Evolutionary conservation across 2,797 vertebrate species (phyloP).

Genomic region (Protonibea diacanthus): DNA sequence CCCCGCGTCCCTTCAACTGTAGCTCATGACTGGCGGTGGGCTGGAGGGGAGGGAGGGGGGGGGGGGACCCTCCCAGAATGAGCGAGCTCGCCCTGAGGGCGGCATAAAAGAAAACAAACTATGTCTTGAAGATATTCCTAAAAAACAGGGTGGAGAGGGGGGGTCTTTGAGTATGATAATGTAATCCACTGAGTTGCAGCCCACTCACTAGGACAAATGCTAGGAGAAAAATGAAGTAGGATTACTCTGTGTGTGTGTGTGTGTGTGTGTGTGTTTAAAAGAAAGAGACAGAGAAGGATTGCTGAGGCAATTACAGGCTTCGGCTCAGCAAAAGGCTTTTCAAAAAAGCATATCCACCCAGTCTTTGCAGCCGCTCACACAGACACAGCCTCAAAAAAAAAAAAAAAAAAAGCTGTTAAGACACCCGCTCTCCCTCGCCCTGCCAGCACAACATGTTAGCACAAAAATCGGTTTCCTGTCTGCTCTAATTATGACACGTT

Average conservation of each 20-base stretch:
- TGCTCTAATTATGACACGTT: constrained; percentile 48
- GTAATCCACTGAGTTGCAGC: constrained; percentile 59
- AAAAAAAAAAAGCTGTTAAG: constrained; percentile 56
- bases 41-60: constrained; percentile 33
- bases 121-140: constrained; percentile 68
- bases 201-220: constrained; percentile 59
- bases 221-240: constrained; percentile 48
- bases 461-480: constrained; percentile 52
- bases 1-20: constrained; percentile 74
- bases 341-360: constrained; percentile 84
- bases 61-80: constrained; percentile 49
- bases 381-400: constrained; percentile 59
- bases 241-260: constrained; percentile 57
- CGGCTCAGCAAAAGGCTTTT: constrained; percentile 78
- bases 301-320: constrained; percentile 87
- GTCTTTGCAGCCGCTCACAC: constrained; percentile 73
- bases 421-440: constrained; percentile 46
- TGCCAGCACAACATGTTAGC: constrained; percentile 59
- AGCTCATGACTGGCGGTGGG: constrained; percentile 70
- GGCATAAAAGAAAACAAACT: constrained; percentile 74
- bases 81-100: constrained; percentile 65
- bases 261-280: constrained; percentile 59
- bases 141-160: constrained; percentile 52
- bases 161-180: constrained; percentile 68
- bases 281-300: constrained; percentile 71